Percentiles rank a stretch among this genome's conserved stretches.
Conservation (phyloP, 2,113 vertebrate species). For the Saccopteryx bilineata region DNA sequence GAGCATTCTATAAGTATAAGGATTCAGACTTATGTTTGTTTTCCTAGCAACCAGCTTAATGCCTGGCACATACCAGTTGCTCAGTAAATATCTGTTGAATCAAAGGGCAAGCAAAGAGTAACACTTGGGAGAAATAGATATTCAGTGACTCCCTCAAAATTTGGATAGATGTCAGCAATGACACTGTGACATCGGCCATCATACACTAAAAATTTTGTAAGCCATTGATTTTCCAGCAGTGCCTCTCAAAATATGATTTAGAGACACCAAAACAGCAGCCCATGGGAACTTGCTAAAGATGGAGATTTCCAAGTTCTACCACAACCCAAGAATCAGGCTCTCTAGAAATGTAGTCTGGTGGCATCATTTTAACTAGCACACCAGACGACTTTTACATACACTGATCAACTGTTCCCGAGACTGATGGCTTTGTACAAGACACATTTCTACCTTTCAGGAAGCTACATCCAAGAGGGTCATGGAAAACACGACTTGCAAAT, state of each 20-base stretch:
- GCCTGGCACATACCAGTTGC: neutral
- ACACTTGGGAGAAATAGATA: neutral
- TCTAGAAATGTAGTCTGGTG: neutral
- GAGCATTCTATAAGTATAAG: neutral
- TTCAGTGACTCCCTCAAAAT: neutral
- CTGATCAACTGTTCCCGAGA: neutral
- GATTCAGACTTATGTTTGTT: neutral
- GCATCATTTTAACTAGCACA: neutral
- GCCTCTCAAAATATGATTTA: neutral
- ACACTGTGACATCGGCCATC: neutral
- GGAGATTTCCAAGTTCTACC: neutral
- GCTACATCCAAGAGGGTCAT: neutral
- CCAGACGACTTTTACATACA: neutral
- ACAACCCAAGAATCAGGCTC: neutral
- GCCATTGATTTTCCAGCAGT: neutral
- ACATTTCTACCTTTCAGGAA: neutral
- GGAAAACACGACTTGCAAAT: conserved; percentile 37
- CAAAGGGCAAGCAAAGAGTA: neutral
- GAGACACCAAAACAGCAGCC: neutral
- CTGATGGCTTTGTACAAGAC: neutral
- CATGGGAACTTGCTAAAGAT: neutral
- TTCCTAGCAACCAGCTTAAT: conserved; percentile 20
- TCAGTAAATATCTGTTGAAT: conserved; percentile 1
- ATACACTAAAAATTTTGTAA: neutral
- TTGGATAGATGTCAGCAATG: neutral